Evolutionary conservation across 2,888 invertebrate species (phyloP).

Genomic region (Apotomis turbidana): DNA sequence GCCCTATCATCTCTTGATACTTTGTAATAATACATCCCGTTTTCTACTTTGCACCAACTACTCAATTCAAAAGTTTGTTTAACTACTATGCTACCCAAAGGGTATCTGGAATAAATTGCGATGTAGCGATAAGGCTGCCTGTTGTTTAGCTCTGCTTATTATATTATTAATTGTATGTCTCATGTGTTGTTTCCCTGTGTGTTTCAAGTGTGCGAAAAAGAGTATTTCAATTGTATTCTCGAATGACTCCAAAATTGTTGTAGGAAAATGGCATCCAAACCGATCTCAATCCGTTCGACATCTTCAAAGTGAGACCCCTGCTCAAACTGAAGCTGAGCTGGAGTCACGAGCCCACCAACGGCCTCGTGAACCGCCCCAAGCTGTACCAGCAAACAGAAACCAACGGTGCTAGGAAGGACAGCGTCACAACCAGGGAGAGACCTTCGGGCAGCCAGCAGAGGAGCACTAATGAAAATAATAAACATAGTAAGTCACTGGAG

Average conservation of each 20-base stretch:
- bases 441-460: slow-evolving; percentile 60
- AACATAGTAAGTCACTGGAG: slow-evolving; percentile 61
- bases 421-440: slow-evolving; percentile 62
- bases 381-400: slow-evolving; percentile 77
- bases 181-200: too few relatives aligned
- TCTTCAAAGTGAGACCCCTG: slow-evolving; percentile 91
- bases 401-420: slow-evolving; percentile 70
- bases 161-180: too few relatives aligned
- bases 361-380: slow-evolving; percentile 87
- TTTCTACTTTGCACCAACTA: too few relatives aligned
- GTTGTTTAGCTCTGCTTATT: too few relatives aligned
- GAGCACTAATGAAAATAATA: slow-evolving; percentile 59
- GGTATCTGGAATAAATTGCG: too few relatives aligned
- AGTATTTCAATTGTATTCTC: too few relatives aligned
- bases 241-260: slow-evolving; percentile 42
- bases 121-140: too few relatives aligned
- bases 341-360: slow-evolving; percentile 89
- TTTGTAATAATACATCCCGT: too few relatives aligned
- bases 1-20: too few relatives aligned
- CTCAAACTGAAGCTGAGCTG: slow-evolving; percentile 93
- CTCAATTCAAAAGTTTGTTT: too few relatives aligned
- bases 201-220: too few relatives aligned
- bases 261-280: slow-evolving; percentile 73
- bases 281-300: slow-evolving; percentile 87
- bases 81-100: too few relatives aligned